Evolutionary conservation across 2,797 vertebrate genomes (phyloP), one percentile per base, ranked within the genome.

Genomic region (Cossypha niveicapilla): DNA sequence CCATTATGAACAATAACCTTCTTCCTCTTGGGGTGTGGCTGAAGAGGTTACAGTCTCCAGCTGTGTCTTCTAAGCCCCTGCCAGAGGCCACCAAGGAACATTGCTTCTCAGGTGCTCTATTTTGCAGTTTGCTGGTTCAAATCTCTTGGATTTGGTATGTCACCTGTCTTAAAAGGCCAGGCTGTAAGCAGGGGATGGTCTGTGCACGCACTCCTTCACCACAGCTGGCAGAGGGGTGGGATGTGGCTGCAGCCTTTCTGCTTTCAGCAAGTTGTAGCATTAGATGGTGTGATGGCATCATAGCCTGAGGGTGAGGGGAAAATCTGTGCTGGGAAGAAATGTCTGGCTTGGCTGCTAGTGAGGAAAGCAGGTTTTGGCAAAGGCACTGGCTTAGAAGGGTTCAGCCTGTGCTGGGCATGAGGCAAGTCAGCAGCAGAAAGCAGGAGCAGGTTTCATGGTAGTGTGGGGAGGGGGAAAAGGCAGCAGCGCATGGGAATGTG

Each of bases 401-500:
- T 58, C 47, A 82, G 47, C 35, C 21, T 37, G 34, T 1, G 3
- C 39, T 18, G 14, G 8, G 45, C 9, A 5, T 45, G 37, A 24
- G 48, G 63, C 30, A 45, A 25, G 34, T 18, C 22, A 11, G 51
- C 0, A 0, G 48, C 47, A 66, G 61, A 71, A 47, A 24, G 71
- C 9, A 7, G 44, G 51, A 47, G 24, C 0, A 13, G 28, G 34
- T 39, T 53, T 70, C 7, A 1, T 21, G 7, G 61, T 5, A 6
- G 16, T 5, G 2, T 39, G n/a, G 67, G 51, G 25, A 56, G 21
- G 16, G 37, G 27, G 42, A 13, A 44, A 25, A 44, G 8, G 18
- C 51, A 25, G 66, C 0, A 0, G 23, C 9, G 42, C 8, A 1
- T 3, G 2, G 32, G 41, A 42, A 35, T 12, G 4, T 5, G 5